phyloP scores from a whole-genome alignment of 2,797 vertebrate genomes.

The Parauchenoglanis ngamensis region DNA sequence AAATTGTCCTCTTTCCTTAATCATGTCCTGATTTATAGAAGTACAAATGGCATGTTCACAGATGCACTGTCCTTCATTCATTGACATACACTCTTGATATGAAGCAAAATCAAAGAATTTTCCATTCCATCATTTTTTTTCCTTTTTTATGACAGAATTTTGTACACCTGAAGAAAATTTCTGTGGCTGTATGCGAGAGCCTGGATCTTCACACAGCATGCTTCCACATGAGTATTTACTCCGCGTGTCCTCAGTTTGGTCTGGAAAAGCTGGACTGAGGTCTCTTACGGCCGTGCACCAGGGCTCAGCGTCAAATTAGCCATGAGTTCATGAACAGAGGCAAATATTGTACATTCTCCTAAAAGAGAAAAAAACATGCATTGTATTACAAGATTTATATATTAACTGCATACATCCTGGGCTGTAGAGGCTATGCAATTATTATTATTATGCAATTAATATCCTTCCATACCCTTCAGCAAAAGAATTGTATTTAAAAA shows the following conservation, averaged over 20 bases:
- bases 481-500: conserved; percentile 20
- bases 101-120: conserved; percentile 55
- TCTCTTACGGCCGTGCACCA: conserved; percentile 84
- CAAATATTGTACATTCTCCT: conserved; percentile 99
- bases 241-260: conserved; percentile 23
- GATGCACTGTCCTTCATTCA: conserved; percentile 47
- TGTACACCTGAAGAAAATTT: conserved; percentile 59
- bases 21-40: conserved; percentile 60
- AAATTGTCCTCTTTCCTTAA: conserved; percentile 83
- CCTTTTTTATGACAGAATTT: conserved; percentile 65
- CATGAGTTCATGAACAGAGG: conserved; percentile 98
- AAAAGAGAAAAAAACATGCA: conserved; percentile 55
- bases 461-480: not conserved
- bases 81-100: conserved; percentile 48
- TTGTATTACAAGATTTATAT: conserved; percentile 46
- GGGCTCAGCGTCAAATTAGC: conserved; percentile 91
- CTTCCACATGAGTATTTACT: conserved; percentile 14
- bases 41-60: conserved; percentile 51
- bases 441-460: too few species aligned
- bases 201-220: conserved; percentile 65
- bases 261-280: conserved; percentile 20
- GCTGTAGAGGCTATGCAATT: not conserved
- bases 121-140: conserved; percentile 51
- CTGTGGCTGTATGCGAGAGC: conserved; percentile 56
- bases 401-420: not conserved